These are phyloP conservation scores for Hystrix brachyura DNA, from an alignment of 2,113 vertebrate genomes.

Conservation along the genomic window DNA sequence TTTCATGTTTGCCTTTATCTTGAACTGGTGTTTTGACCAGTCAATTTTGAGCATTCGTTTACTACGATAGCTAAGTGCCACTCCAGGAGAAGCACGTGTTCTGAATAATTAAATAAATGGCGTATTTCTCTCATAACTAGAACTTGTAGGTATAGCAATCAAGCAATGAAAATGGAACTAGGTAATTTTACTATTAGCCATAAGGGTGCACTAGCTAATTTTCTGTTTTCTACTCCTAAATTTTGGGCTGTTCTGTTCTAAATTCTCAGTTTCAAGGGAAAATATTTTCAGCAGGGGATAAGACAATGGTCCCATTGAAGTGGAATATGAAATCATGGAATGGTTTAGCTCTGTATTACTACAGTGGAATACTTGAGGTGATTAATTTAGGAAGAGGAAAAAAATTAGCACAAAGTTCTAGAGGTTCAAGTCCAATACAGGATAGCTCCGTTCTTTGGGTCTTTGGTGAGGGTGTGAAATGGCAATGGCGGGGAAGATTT, in stretches of 20 bases:
- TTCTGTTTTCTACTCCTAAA: not conserved
- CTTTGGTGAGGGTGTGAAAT: not conserved
- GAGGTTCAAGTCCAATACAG: not conserved
- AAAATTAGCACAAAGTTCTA: not conserved
- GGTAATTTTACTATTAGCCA: not conserved
- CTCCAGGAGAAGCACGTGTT: not conserved
- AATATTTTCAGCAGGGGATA: not conserved
- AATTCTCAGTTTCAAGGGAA: not conserved
- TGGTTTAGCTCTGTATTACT: not conserved
- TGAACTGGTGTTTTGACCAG: not conserved
- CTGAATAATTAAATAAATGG: not conserved
- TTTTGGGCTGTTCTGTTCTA: not conserved
- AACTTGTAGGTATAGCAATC: not conserved
- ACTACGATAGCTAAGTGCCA: not conserved
- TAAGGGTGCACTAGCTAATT: not conserved
- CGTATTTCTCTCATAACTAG: not conserved
- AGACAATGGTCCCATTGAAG: not conserved
- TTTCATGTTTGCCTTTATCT: not conserved
- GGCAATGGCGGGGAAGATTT: not conserved
- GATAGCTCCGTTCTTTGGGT: not conserved
- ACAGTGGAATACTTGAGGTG: not conserved
- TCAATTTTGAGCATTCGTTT: not conserved
- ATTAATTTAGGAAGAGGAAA: not conserved
- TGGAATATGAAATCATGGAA: not conserved
- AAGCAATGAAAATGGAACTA: not conserved